Conservation (phyloP, 2,797 vertebrate species). For the Notoglanidium macrostoma region DNA sequence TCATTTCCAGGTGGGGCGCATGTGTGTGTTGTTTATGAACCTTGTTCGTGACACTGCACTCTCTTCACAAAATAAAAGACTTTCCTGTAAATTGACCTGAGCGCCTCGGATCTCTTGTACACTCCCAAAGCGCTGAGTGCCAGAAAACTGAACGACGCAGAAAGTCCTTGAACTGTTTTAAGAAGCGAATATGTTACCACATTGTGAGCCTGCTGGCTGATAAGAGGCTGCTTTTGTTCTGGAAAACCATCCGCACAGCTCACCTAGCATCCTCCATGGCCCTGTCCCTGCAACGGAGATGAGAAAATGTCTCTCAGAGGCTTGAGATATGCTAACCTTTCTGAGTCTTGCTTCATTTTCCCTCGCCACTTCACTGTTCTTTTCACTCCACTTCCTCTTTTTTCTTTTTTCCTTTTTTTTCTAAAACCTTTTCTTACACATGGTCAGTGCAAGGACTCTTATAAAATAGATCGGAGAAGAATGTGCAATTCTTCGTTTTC, state of each 20-base stretch:
- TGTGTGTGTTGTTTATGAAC: slow-evolving; percentile 13
- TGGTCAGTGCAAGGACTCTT: slow-evolving; percentile 2
- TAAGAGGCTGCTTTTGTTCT: slow-evolving; percentile 51
- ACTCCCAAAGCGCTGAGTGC: not conserved
- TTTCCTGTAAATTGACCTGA: not conserved
- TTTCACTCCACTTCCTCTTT: not conserved
- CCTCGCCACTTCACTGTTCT: not conserved
- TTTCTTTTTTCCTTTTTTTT: not conserved
- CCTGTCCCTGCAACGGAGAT: slow-evolving; percentile 20
- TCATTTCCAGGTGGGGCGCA: not conserved
- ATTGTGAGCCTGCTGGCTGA: slow-evolving; percentile 48
- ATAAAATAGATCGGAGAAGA: not conserved
- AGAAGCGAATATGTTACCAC: slow-evolving; percentile 48
- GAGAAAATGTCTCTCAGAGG: slow-evolving; percentile 7
- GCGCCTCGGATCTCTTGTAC: not conserved
- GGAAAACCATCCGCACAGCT: slow-evolving; percentile 40
- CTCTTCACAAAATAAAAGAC: slow-evolving; percentile 21
- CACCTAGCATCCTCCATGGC: slow-evolving; percentile 40
- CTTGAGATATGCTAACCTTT: slow-evolving; percentile 14
- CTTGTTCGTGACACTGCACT: slow-evolving; percentile 19
- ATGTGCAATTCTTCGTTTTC: not conserved
- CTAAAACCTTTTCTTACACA: not conserved
- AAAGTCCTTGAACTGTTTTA: slow-evolving; percentile 53
- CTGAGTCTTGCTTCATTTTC: not conserved
- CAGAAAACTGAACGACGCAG: slow-evolving; percentile 23